Conservation (phyloP, 2,888 invertebrate species). For the Chouioia cunea region DNA sequence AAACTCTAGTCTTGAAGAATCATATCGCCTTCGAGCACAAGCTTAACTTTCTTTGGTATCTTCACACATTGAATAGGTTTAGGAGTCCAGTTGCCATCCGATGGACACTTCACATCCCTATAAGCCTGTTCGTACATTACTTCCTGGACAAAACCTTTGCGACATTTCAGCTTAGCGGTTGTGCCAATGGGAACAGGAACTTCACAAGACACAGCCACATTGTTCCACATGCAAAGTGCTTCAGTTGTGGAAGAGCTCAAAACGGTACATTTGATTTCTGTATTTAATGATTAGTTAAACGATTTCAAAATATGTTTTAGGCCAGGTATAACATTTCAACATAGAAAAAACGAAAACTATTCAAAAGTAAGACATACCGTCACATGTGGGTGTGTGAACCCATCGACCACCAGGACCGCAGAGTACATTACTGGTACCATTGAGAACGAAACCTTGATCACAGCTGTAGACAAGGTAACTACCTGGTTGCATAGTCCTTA, state of each 20-base stretch:
- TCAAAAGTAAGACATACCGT: slow-evolving; percentile 51
- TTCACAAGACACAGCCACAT: slow-evolving; percentile 55
- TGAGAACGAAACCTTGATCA: slow-evolving; percentile 53
- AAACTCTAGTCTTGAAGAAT: slow-evolving; percentile 12
- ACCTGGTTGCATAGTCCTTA: slow-evolving; percentile 53
- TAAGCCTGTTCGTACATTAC: slow-evolving; percentile 17
- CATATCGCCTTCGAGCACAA: slow-evolving; percentile 38
- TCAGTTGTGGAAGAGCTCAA: slow-evolving; percentile 55
- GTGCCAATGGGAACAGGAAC: slow-evolving; percentile 54
- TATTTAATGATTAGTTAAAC: slow-evolving; percentile 42
- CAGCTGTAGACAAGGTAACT: slow-evolving; percentile 59
- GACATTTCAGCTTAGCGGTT: slow-evolving; percentile 54
- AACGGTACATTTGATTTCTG: slow-evolving; percentile 59
- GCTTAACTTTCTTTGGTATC: slow-evolving; percentile 37
- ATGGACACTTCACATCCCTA: slow-evolving; percentile 56
- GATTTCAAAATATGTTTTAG: no score
- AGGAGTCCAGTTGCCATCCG: slow-evolving; percentile 60
- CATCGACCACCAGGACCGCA: slow-evolving; percentile 58
- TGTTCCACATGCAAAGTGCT: slow-evolving; percentile 53
- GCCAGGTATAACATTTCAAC: neutral
- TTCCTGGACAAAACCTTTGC: slow-evolving; percentile 57
- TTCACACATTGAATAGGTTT: slow-evolving; percentile 59
- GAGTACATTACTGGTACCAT: slow-evolving; percentile 53
- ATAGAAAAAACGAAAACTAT: neutral
- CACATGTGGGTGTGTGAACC: slow-evolving; percentile 56